These are phyloP conservation scores for Sphyrna mokarran DNA, from an alignment of 2,113 vertebrate genomes.

Conservation along the genomic window DNA sequence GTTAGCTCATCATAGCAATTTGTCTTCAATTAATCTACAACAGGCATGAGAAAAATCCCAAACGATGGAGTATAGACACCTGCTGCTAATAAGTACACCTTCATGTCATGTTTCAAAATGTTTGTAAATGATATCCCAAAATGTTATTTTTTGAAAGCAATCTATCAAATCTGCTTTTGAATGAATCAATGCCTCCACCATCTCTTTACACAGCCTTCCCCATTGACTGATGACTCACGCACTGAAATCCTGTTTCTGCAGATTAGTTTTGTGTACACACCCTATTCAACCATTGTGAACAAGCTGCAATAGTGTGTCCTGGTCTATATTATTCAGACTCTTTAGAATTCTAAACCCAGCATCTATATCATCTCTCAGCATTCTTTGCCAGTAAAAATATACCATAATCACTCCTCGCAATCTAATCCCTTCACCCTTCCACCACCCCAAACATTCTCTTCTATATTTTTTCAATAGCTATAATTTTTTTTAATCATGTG, in stretches of 20 bases:
- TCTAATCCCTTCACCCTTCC: not conserved
- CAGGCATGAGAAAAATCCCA: not conserved
- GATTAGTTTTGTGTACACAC: not conserved
- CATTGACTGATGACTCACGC: not conserved
- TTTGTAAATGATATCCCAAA: not conserved
- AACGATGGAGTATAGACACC: not conserved
- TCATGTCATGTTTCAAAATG: not conserved
- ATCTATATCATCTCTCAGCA: not conserved
- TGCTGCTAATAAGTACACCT: not conserved
- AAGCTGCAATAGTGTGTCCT: not conserved
- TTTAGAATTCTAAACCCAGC: not conserved
- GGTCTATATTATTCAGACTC: not conserved
- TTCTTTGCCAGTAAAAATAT: not conserved
- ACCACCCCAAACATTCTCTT: not conserved
- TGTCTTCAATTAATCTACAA: not conserved
- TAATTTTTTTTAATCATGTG: not conserved
- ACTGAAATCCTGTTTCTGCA: not conserved
- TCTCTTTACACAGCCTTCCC: not conserved
- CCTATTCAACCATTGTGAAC: not conserved
- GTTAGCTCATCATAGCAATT: not conserved
- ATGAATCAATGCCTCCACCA: not conserved
- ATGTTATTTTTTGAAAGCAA: not conserved
- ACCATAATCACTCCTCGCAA: not conserved
- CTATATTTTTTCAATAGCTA: not conserved
- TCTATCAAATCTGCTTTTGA: not conserved